A percentile compares a stretch with the other conserved stretches of the same genome.
Conservation (phyloP, 2,113 vertebrate species). For the Bufo bufo region DNA sequence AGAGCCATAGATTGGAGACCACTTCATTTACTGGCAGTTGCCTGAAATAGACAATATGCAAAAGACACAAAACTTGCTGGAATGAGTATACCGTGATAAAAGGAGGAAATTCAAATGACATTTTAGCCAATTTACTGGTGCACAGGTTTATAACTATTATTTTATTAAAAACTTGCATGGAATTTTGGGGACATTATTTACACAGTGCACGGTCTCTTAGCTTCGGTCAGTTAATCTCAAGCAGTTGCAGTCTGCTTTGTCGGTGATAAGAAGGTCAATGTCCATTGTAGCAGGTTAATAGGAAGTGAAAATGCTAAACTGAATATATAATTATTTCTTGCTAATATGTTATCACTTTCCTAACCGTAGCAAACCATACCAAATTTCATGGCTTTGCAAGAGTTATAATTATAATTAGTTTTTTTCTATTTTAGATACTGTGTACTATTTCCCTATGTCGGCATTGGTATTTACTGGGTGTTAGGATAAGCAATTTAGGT, state of each 20-base stretch:
- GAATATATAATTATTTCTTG: conserved; percentile 46
- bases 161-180: background rate
- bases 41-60: too few species aligned
- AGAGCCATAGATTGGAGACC: too few species aligned
- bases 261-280: conserved; percentile 55
- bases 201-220: background rate
- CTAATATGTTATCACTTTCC: conserved; percentile 23
- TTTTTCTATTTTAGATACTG: background rate
- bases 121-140: background rate
- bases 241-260: conserved; percentile 44
- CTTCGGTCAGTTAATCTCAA: conserved; percentile 22
- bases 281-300: conserved; percentile 53
- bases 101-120: background rate
- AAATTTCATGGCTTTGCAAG: conserved; percentile 1
- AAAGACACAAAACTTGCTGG: too few species aligned
- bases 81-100: too few species aligned
- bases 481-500: background rate
- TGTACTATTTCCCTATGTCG: background rate
- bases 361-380: background rate
- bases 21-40: too few species aligned
- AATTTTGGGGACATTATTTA: conserved; percentile 10
- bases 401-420: conserved; percentile 1
- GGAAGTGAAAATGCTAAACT: conserved; percentile 36
- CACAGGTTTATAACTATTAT: background rate
- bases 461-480: background rate